Evolutionary conservation across 2,797 vertebrate genomes (phyloP), one percentile per base, ranked within the genome.

Genomic region (Scleropages formosus): DNA sequence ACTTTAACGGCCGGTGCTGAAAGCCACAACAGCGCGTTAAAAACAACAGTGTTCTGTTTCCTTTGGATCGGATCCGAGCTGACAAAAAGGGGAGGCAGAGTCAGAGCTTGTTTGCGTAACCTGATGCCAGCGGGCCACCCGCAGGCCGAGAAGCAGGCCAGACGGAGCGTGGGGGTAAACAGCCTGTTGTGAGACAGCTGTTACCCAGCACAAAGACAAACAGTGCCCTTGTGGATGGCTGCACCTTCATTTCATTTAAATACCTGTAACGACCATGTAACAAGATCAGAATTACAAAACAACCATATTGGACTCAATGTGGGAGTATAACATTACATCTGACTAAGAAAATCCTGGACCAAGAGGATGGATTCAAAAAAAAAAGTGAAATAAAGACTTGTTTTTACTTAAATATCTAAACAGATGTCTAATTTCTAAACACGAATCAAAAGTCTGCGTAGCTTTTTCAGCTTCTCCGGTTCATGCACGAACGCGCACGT

Each of bases 51-150:
- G 58, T 60, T 49, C 63, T 63, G 67, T 76, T 69, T 76, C 18
- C 59, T 71, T 71, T 71, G 58, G 58, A 71, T 49, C 4, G 31
- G n/a, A 61, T 63, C 67, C 59, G 22, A 73, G 70, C 77, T 67
- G 61, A 68, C 69, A 39, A 77, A 80, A 80, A 72, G 75, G 59
- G 63, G 75, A 80, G 80, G 20, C 82, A 85, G 64, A 70, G 69
- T 69, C 20, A 20, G 24, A 74, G 73, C 82, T 80, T 60, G 68
- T 24, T 62, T 75, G 78, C 78, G 83, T 77, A 80, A 84, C 63
- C 18, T 26, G 80, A 87, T 77, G 79, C 80, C 67, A 39, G 46
- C 24, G 31, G 60, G 51, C 74, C 20, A 56, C 70, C 75, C 76
- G 75, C 78, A 77, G 74, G 81, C 79, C 77, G 71, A 75, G 75